phyloP scores from a whole-genome alignment of 2,113 vertebrate species.

The Alaudala cheleensis region DNA sequence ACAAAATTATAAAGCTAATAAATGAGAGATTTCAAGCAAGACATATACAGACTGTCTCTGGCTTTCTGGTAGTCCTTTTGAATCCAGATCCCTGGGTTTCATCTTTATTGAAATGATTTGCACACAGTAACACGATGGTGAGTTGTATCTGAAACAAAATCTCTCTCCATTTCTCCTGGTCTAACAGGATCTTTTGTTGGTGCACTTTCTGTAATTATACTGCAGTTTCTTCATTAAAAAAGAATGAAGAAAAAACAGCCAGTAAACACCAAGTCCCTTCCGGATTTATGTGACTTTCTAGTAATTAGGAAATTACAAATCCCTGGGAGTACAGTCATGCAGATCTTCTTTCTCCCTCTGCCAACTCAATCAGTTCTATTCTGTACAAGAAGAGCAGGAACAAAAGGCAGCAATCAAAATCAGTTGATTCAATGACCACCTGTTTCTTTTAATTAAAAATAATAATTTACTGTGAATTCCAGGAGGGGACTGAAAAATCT shows the following conservation, averaged over 20 bases:
- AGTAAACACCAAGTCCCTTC: background rate
- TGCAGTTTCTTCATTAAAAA: conserved; percentile 55
- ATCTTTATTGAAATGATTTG: background rate
- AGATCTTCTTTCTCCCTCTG: conserved; percentile 9
- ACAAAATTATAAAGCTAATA: background rate
- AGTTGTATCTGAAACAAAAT: background rate
- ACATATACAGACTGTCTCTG: background rate
- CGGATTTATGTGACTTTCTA: conserved; percentile 5
- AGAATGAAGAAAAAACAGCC: conserved; percentile 4
- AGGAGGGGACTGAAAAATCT: background rate
- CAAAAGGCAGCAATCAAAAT: conserved; percentile 38
- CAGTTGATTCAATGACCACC: conserved; percentile 21
- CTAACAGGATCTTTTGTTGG: background rate
- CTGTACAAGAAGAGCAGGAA: background rate
- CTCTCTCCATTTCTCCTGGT: background rate
- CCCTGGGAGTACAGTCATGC: background rate
- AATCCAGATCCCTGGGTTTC: background rate
- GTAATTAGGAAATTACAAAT: conserved; percentile 56
- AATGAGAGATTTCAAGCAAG: background rate
- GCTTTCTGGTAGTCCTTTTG: background rate
- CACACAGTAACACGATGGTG: background rate
- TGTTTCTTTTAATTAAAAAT: conserved; percentile 46
- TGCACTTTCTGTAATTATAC: conserved; percentile 25
- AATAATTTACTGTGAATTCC: conserved; percentile 10
- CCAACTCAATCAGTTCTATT: conserved; percentile 39